phyloP scores from a whole-genome alignment of 2,888 invertebrate species.

The Pyrrhia umbra region DNA sequence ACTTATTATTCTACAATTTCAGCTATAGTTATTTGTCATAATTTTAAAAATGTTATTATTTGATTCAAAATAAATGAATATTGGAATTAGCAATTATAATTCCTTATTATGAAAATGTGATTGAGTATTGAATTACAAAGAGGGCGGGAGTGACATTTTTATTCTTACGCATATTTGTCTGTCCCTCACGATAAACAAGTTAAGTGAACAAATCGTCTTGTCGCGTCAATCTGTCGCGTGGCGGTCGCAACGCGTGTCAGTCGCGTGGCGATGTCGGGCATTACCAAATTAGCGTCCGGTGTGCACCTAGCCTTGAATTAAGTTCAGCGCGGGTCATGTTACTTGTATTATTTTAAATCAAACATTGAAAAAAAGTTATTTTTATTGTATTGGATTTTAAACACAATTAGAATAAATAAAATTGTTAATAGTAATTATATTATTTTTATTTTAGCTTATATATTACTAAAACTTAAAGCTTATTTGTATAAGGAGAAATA shows the following conservation, averaged over 20 bases:
- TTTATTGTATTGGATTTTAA: neutral
- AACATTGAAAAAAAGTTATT: neutral
- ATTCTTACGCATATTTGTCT: conserved; percentile 77
- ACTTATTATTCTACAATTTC: too few relatives aligned
- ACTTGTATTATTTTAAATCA: conserved; percentile 64
- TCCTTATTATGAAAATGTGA: conserved; percentile 61
- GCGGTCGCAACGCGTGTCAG: conserved; percentile 76
- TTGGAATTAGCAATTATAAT: conserved; percentile 41
- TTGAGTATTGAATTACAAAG: conserved; percentile 71
- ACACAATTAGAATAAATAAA: neutral
- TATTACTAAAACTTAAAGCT: neutral
- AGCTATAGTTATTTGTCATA: too few relatives aligned
- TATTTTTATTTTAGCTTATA: neutral
- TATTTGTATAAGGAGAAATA: conserved; percentile 17
- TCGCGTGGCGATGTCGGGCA: conserved; percentile 80
- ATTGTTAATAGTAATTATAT: neutral
- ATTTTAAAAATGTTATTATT: too few relatives aligned
- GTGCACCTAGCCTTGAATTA: conserved; percentile 82
- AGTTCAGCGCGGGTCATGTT: conserved; percentile 75
- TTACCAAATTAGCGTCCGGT: conserved; percentile 87
- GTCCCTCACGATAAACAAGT: conserved; percentile 81
- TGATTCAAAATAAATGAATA: conserved; percentile 29
- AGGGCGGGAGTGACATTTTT: conserved; percentile 72
- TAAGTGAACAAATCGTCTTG: conserved; percentile 86
- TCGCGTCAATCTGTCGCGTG: conserved; percentile 83